Evolutionary conservation across 2,888 invertebrate genomes (phyloP), one percentile per base, ranked within the genome.

Genomic region (Nomada lathburiana): DNA sequence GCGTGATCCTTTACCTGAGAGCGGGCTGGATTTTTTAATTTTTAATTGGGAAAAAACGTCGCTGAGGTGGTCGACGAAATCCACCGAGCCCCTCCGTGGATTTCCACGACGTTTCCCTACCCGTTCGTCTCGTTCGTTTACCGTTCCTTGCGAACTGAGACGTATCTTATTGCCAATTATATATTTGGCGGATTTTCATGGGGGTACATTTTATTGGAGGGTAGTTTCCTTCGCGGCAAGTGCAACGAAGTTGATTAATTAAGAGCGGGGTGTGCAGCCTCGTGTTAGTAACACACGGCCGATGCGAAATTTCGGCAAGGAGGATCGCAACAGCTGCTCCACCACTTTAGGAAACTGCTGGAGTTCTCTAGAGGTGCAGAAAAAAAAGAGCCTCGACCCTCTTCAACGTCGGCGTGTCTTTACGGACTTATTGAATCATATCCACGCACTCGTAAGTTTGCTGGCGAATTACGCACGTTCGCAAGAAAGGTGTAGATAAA

Each of bases 11-110:
- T 89, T 89, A 81, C 83, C 86, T 85, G 87, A 86, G 76, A 80
- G 81, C 80, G 87, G 89, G 86, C 87, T 82, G 87, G 89, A 90
- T 90, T 92, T 93, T 93, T 92, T 92, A 92, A 92, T 93, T 93
- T 93, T 94, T 93, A 93, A 93, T 93, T 93, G 92, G 93, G 90
- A 92, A 92, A 93, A 92, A 91, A 89, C 88, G 89, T 88, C 89
- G 88, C 80, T 74, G 88, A 88, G 88, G 89, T 79, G 88, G 89
- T 86, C 84, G 82, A 72, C 80, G 87, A 78, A 76, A 88, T 85
- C 80, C 80, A 59, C 67, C 80, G 52, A 82, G 44, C 64, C 53
- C 59, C 26, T 67, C 74, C 74, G 26, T 55, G 80, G 64, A 87
- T 86, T 84, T 80, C 82, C 77, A 80, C 85, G 75, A 76, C 80